A percentile compares a stretch with the other conserved stretches of the same genome.
Conservation (phyloP, 2,888 invertebrate genomes). For the Epiblema foenella region DNA sequence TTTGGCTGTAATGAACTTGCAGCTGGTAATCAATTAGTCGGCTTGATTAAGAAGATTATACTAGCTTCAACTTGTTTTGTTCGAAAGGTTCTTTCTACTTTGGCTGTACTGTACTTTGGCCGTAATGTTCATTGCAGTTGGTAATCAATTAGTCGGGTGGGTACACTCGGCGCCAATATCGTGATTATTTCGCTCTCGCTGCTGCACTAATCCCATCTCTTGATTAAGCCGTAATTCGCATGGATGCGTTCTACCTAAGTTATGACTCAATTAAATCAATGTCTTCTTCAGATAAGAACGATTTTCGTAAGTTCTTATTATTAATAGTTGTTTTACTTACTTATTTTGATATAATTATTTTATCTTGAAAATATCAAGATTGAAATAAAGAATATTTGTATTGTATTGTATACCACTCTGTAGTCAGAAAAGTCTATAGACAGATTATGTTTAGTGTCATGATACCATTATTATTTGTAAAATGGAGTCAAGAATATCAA, state of each 20-base stretch:
- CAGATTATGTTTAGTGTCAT: too few species aligned
- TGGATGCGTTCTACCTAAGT: not conserved
- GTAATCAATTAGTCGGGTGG: slow-evolving; percentile 50
- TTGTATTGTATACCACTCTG: too few species aligned
- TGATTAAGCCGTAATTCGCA: slow-evolving; percentile 60
- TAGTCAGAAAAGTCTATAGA: too few species aligned
- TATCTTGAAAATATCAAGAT: too few species aligned
- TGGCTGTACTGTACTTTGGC: not conserved
- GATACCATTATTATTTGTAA: too few species aligned
- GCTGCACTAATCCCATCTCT: slow-evolving; percentile 66
- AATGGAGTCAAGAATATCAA: too few species aligned
- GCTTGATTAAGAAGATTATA: too few species aligned
- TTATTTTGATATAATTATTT: not conserved
- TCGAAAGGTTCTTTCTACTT: not conserved
- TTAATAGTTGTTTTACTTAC: not conserved
- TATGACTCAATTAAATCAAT: not conserved
- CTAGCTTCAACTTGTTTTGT: not conserved
- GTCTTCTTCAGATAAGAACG: not conserved
- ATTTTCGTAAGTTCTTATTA: not conserved
- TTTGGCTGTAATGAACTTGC: slow-evolving; percentile 10
- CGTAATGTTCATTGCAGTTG: not conserved
- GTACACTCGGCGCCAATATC: slow-evolving; percentile 57
- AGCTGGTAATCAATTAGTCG: too few species aligned
- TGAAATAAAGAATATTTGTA: too few species aligned
- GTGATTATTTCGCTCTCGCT: slow-evolving; percentile 56